Evolutionary conservation across 2,113 vertebrate genomes (phyloP).

Genomic region (Empidonax alnorum): DNA sequence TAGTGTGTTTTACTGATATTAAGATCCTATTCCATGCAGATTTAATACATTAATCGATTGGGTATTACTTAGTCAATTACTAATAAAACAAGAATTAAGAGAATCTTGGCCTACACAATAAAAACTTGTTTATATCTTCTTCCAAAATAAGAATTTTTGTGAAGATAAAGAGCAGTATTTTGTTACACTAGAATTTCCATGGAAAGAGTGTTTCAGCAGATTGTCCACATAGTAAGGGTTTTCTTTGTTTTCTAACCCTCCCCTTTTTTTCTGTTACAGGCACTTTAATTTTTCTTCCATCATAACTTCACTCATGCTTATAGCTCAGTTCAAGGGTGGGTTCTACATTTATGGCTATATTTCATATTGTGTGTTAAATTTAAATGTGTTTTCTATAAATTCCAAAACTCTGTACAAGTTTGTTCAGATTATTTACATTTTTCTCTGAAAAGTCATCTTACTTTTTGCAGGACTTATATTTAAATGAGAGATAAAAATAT

Average conservation of each 20-base stretch:
- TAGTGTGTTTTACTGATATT: neutral
- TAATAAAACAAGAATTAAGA: neutral
- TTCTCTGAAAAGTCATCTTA: neutral
- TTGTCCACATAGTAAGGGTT: neutral
- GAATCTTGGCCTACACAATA: neutral
- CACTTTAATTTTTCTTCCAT: conserved; percentile 55
- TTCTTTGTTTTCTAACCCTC: neutral
- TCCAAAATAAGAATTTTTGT: conserved; percentile 11
- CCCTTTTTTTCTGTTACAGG: neutral
- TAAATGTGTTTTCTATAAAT: conserved; percentile 61
- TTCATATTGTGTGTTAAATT: conserved; percentile 39
- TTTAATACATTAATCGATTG: conserved; percentile 27
- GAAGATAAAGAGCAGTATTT: neutral
- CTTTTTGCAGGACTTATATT: conserved; percentile 23
- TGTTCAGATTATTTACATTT: conserved; percentile 40
- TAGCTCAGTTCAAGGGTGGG: neutral
- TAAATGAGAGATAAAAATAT: conserved; percentile 49
- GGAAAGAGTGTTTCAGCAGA: conserved; percentile 10
- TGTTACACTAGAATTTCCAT: conserved; percentile 14
- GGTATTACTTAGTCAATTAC: conserved; percentile 22
- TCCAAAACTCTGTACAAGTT: conserved; percentile 6
- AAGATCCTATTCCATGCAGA: neutral
- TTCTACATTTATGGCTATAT: conserved; percentile 16
- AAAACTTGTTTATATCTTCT: neutral
- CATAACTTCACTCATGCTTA: conserved; percentile 64